These are phyloP conservation scores for Drosophila seclusa DNA, from an alignment of 2,888 invertebrate genomes.

Conservation along the genomic window DNA sequence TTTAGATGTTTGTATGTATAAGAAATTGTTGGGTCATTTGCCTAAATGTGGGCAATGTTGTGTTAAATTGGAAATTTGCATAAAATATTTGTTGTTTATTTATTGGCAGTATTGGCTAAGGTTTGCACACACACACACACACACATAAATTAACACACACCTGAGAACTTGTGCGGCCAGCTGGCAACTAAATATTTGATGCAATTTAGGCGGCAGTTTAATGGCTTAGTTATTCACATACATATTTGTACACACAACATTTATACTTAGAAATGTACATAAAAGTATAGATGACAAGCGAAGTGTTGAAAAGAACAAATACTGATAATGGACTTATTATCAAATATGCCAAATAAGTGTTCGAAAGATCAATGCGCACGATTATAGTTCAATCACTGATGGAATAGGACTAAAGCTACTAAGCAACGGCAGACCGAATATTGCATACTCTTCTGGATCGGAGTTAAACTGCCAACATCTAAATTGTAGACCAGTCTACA, in stretches of 20 bases:
- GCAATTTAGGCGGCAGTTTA: slow-evolving; percentile 75
- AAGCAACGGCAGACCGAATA: neutral
- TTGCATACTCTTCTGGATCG: neutral
- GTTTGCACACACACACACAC: slow-evolving; percentile 8
- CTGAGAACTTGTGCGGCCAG: slow-evolving; percentile 46
- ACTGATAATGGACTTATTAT: neutral
- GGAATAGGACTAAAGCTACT: neutral
- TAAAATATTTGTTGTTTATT: slow-evolving; percentile 77
- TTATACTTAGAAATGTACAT: neutral
- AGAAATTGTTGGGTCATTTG: slow-evolving; percentile 33
- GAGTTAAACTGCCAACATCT: neutral
- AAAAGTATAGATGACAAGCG: slow-evolving; percentile 5
- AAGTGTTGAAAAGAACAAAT: slow-evolving; percentile 12
- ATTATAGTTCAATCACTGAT: slow-evolving; percentile 6
- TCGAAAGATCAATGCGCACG: slow-evolving; percentile 24
- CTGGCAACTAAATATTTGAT: slow-evolving; percentile 72
- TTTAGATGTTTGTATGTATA: slow-evolving; percentile 16
- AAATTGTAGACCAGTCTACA: neutral
- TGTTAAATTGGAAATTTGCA: slow-evolving; percentile 80
- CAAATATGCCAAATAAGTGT: neutral
- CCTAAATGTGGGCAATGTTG: slow-evolving; percentile 61
- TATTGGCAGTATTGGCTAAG: slow-evolving; percentile 56
- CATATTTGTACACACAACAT: slow-evolving; percentile 9
- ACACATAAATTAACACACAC: slow-evolving; percentile 16
- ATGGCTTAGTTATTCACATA: slow-evolving; percentile 61